A percentile compares a stretch with the other conserved stretches of the same genome.
These are phyloP conservation scores for Nowickia ferox DNA, from an alignment of 2,888 invertebrate species.

Conservation along the genomic window DNA sequence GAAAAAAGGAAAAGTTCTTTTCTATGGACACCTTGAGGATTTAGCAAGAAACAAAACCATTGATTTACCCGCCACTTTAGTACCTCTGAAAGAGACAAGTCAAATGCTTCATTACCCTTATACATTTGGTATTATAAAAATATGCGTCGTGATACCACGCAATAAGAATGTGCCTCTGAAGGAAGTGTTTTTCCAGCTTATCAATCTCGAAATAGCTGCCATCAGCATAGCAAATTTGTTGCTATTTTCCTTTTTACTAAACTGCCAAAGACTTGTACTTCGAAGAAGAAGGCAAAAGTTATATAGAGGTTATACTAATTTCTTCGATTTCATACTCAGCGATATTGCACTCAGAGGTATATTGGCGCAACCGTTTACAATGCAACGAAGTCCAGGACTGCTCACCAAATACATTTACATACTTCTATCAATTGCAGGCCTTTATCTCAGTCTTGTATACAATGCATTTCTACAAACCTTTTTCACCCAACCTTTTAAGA, in stretches of 20 bases:
- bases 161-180: conserved; percentile 21
- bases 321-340: conserved; percentile 26
- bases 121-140: conserved; percentile 27
- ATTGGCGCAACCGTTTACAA: conserved; percentile 46
- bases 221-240: conserved; percentile 33
- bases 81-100: neutral
- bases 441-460: conserved; percentile 48
- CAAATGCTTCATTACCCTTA: conserved; percentile 29
- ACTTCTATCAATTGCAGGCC: conserved; percentile 35
- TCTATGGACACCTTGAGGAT: conserved; percentile 33
- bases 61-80: neutral
- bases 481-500: conserved; percentile 35
- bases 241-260: conserved; percentile 21
- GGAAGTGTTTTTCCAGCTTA: conserved; percentile 27
- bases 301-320: no score
- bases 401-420: conserved; percentile 53
- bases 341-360: conserved; percentile 50
- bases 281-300: no score
- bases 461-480: neutral
- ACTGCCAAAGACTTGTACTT: no score
- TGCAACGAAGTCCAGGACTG: conserved; percentile 8
- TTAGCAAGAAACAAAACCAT: conserved; percentile 39
- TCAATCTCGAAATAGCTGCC: neutral
- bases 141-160: conserved; percentile 43
- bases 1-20: conserved; percentile 28